Conservation (phyloP, 2,113 vertebrate species). For the Myotis lucifugus region DNA sequence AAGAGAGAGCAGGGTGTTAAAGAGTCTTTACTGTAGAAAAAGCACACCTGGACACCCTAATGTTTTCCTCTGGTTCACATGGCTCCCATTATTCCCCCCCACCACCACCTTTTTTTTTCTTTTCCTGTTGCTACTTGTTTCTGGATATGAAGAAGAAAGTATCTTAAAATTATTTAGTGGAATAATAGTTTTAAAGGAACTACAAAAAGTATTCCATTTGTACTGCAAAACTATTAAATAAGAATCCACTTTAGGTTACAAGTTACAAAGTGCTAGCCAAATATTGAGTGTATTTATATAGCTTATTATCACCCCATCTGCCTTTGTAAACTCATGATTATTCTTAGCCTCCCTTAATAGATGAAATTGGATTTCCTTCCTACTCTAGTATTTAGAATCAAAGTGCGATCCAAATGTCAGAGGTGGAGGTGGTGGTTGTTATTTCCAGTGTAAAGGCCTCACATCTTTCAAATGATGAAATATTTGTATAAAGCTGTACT, state of each 20-base stretch:
- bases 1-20: neutral
- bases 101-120: neutral
- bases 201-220: neutral
- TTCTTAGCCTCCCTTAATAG: neutral
- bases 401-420: neutral
- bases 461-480: slow-evolving; percentile 3
- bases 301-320: neutral
- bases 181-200: neutral
- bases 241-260: neutral
- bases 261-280: neutral
- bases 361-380: neutral
- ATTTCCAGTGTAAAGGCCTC: neutral
- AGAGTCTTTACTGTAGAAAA: neutral
- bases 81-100: neutral
- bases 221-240: neutral
- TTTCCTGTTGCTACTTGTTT: slow-evolving; percentile 21
- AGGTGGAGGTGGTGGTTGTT: neutral
- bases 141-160: neutral
- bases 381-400: neutral
- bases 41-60: neutral
- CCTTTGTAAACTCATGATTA: neutral
- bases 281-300: slow-evolving; percentile 22
- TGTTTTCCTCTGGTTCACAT: neutral
- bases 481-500: neutral
- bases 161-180: slow-evolving; percentile 27